Evolutionary conservation across 2,113 vertebrate genomes (phyloP), one percentile per base, ranked within the genome.

Genomic region (Tychaedon coryphoeus): DNA sequence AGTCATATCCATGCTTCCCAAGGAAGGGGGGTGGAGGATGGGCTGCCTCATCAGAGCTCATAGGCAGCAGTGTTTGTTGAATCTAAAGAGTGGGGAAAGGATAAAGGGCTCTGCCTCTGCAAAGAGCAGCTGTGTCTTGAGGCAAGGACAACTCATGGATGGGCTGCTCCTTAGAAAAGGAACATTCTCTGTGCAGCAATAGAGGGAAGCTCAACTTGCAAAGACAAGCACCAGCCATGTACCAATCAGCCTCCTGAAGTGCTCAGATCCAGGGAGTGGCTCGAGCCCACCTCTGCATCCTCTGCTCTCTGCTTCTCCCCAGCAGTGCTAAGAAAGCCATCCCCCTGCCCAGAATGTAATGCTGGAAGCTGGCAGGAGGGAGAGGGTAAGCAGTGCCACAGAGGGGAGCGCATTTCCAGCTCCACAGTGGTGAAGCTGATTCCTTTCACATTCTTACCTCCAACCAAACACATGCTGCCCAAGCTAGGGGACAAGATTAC

Each of bases 121-220:
- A 77, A 64, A 81, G 43, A 51, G 45, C 69, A 72, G n/a, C 2
- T 74, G 12, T 28, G 23, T 84, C 72, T 38, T 28, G 29, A 20
- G 40, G 29, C 42, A 43, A 62, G 77, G 60, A 40, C 1, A 4
- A 70, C 65, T 70, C 7, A 2, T 20, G 34, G 51, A 66, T 51
- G 25, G 25, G 31, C 9, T 58, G 36, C 47, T 80, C 60, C 58
- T 7, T 18, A 53, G 75, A 72, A 70, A 82, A n/a, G 47, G 25
- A 62, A 65, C 0, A 1, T 17, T 51, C n/a, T 40, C 31, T 26
- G 28, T 0, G 0, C 28, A 50, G 38, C 24, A 8, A 31, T 22
- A 70, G 31, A 72, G 24, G 47, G 38, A 92, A 86, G 60, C 23
- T 82, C 58, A 45, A 14, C 3, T 15, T 64, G 47, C 69, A 58